phyloP scores from a whole-genome alignment of 2,888 invertebrate species.

The Koerneria pararmatus region DNA sequence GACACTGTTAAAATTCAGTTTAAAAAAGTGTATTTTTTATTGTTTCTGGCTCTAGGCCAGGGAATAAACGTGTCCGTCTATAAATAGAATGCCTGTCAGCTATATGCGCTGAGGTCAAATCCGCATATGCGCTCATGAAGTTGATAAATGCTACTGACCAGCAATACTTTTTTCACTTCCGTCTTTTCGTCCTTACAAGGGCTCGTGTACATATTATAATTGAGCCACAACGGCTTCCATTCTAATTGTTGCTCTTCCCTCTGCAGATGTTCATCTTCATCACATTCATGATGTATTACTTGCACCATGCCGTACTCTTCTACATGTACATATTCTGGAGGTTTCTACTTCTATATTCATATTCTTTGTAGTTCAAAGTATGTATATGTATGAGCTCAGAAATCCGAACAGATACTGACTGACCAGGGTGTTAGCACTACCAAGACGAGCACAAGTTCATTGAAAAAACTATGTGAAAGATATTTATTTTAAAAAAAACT shows the following conservation, averaged over 20 bases:
- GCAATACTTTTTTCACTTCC: constrained; percentile 19
- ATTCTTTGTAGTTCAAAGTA: no score
- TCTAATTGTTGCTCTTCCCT: constrained; percentile 27
- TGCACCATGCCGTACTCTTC: constrained; percentile 53
- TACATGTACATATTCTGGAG: constrained; percentile 57
- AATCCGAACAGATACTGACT: no score
- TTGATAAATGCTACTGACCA: not conserved
- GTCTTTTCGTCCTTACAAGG: constrained; percentile 20
- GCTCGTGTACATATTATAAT: not conserved
- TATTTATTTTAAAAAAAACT: no score
- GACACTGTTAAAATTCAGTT: no score
- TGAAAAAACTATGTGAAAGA: no score
- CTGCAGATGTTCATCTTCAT: constrained; percentile 33
- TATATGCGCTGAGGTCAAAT: no score
- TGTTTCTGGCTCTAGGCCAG: not conserved
- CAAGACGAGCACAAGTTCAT: no score
- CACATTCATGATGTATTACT: constrained; percentile 52
- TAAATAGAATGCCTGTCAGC: not conserved
- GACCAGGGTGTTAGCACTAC: no score
- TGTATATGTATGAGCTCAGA: no score
- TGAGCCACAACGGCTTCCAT: constrained; percentile 14
- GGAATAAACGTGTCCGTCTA: not conserved
- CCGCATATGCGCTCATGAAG: not conserved
- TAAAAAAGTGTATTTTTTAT: no score
- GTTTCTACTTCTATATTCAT: no score